Evolutionary conservation across 2,797 vertebrate genomes (phyloP), one percentile per base, ranked within the genome.

Genomic region (Dendrocincla fuliginosa): DNA sequence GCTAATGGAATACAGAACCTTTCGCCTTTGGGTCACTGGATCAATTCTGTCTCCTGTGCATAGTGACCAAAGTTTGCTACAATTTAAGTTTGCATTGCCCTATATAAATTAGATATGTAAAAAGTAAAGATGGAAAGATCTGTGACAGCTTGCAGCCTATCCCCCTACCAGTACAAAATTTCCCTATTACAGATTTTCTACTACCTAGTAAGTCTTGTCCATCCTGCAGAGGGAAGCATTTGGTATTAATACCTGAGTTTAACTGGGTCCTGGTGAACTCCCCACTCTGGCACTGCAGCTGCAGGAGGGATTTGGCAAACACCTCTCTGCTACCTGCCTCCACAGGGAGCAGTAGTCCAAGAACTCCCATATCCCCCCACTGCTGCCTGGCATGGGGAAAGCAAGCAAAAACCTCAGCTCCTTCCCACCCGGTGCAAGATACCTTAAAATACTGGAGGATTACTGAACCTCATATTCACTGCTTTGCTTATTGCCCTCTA

Each of bases 381-480:
- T 50, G 25, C 77, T 84, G 47, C 52, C 65, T 73, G 69, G 27
- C 24, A 4, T 52, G 55, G 50, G 8, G 16, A 20, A 57, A 87
- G 37, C 22, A 22, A 52, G 69, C 2, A 50, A 41, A 39, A 74
- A 22, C 16, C 47, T 39, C 85, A 76, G 86, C 68, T 86, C 52
- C 92, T 92, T 94, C 89, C 52, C 70, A 96, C 39, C 59, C 59
- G 78, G 32, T 86, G 67, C 74, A 76, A 92, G 93, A 87, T 67
- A 78, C 74, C 79, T 92, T 86, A 23, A 86, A 94, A 85, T 89
- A 83, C 65, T 39, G 61, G 50, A 69, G 73, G 92, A 89, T 95
- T 92, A 93, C 57, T 9, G 33, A 90, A 83, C 92, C 91, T 94
- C 44, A 61, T 92, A 96, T 93, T 95, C 83, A 71, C 42, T 89